Base-by-base conservation (phyloP, 1,140 invertebrate species). In the Meteorus sp. region DNA sequence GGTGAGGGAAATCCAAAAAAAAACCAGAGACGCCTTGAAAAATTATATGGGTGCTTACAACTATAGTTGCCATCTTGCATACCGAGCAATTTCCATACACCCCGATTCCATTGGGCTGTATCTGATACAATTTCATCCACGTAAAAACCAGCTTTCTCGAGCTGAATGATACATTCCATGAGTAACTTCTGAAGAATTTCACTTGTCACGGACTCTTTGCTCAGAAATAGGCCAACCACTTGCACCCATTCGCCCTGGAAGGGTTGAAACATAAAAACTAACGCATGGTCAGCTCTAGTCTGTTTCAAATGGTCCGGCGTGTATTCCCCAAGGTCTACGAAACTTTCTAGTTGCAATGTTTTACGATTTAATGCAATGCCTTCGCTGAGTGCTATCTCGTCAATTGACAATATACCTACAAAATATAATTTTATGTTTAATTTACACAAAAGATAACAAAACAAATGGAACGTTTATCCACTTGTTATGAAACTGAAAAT, bases 221-320 rank as follows among this genome's bases (percentile, higher is more conserved):
- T 61, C n/a, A 66, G 20, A 22, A 66, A 66, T 9, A 17, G 23
- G 9, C 45, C 61, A n/a, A 67, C 6, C 1, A 44, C 37, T 41
- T 67, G 62, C 3, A 67, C 56, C 60, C 65, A 64, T 19, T 39
- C 39, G 13, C 59, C 61, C 13, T 44, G 9, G 17, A 68, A 66
- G 1, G 60, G 66, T 50, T 65, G 63, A 52, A 60, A 66, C 55
- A 65, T 58, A 25, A 68, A 59, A 3, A 65, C 61, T 1, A 67
- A 17, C 17, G 60, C 61, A 45, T 65, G 63, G 50, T 65, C 61
- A 9, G 55, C 63, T 22, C 29, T 13, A 6, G 22, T 23, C 13
- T 47, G 56, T 41, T 55, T 25, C 22, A 60, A 41, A 15, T 56
- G 3, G 3, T 31, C n/a, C 11, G 63, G 56, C 1, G 59, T 65